Percentiles rank a stretch among this genome's conserved stretches.
phyloP scores from a whole-genome alignment of 2,888 invertebrate species.

The Empis livida region DNA sequence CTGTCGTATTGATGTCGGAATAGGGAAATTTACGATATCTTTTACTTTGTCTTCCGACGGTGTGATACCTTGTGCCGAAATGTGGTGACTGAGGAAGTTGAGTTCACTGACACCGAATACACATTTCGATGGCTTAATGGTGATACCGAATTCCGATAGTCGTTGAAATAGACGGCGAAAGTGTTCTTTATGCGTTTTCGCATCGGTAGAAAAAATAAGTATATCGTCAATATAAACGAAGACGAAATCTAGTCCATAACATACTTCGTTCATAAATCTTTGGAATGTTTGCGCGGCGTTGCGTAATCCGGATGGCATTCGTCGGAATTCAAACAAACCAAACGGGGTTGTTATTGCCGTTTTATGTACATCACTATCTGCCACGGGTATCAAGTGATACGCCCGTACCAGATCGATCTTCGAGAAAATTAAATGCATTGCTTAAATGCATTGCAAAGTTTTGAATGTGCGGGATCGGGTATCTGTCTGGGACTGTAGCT shows the following conservation, averaged over 20 bases:
- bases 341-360: background rate
- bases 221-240: background rate
- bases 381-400: background rate
- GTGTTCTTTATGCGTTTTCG: background rate
- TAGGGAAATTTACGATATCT: background rate
- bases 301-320: background rate
- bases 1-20: background rate
- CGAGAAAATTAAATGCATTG: background rate
- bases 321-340: background rate
- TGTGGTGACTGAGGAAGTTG: constrained; percentile 3
- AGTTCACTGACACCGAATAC: constrained; percentile 2
- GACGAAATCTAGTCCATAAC: background rate
- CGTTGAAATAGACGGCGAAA: background rate
- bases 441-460: background rate
- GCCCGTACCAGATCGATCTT: background rate
- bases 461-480: constrained; percentile 3
- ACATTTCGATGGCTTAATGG: constrained; percentile 2
- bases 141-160: background rate
- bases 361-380: background rate
- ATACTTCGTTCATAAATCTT: background rate
- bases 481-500: constrained; percentile 2
- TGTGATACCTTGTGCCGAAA: background rate
- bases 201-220: background rate
- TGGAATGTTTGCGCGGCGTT: background rate
- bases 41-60: background rate